A percentile compares a stretch with the other conserved stretches of the same genome.
Conservation (phyloP, 1,140 invertebrate genomes). For the Drosophila murphyi region DNA sequence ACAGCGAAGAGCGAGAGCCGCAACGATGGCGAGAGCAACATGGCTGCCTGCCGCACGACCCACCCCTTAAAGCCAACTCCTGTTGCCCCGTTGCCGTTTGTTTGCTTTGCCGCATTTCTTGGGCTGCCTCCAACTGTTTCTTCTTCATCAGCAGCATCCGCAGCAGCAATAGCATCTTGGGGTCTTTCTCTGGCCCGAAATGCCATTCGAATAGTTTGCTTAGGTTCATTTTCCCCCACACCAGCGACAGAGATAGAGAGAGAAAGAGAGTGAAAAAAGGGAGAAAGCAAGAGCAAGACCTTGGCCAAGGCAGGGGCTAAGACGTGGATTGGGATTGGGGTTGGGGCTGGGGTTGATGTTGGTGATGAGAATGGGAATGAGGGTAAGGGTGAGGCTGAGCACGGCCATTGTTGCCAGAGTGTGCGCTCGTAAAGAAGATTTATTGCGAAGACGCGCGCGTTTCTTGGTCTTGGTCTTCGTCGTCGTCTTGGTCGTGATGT, state of each 20-base stretch:
- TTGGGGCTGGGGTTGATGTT: slow-evolving; percentile 5
- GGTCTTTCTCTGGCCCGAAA: slow-evolving; percentile 53
- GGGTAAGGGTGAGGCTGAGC: slow-evolving; percentile 24
- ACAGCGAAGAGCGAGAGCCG: slow-evolving; percentile 41
- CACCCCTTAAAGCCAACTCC: slow-evolving; percentile 50
- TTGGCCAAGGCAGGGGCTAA: neutral
- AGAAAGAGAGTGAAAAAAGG: neutral
- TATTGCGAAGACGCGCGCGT: slow-evolving; percentile 84
- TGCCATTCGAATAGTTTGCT: slow-evolving; percentile 84
- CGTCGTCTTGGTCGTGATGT: neutral
- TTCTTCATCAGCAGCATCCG: slow-evolving; percentile 42
- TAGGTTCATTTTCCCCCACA: slow-evolving; percentile 79
- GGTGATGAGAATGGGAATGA: neutral
- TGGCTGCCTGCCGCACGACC: slow-evolving; percentile 65
- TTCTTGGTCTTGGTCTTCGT: slow-evolving; percentile 55
- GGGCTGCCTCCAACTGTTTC: slow-evolving; percentile 63
- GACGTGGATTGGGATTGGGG: slow-evolving; percentile 21
- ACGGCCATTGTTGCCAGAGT: slow-evolving; percentile 84
- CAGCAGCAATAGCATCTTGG: slow-evolving; percentile 57
- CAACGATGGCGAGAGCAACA: slow-evolving; percentile 32
- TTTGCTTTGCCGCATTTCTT: slow-evolving; percentile 81
- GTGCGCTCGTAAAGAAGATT: slow-evolving; percentile 84
- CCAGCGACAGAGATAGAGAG: neutral
- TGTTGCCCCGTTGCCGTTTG: slow-evolving; percentile 62
- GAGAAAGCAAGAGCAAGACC: neutral